phyloP scores from a whole-genome alignment of 2,797 vertebrate genomes.

The Microhierax caerulescens region DNA sequence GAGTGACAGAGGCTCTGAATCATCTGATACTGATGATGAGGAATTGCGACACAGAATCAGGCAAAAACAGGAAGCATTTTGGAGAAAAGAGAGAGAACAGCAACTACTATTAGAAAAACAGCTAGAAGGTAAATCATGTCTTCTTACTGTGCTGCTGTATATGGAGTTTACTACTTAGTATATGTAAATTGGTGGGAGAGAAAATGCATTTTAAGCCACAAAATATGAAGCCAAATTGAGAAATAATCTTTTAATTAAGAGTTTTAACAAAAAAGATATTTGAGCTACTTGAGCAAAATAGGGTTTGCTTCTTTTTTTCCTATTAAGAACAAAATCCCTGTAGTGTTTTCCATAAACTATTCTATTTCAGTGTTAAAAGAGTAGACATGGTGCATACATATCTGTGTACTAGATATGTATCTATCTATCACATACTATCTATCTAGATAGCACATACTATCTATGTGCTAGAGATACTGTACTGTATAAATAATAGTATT shows the following conservation, averaged over 20 bases:
- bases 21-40: conserved; percentile 98
- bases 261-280: background rate
- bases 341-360: background rate
- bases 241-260: background rate
- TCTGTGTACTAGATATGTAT: background rate
- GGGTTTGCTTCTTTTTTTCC: background rate
- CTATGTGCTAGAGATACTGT: background rate
- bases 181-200: background rate
- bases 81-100: conserved; percentile 93
- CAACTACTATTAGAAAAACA: conserved; percentile 90
- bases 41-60: conserved; percentile 93
- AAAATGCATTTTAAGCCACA: background rate
- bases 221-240: background rate
- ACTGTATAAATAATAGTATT: background rate
- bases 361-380: background rate
- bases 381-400: background rate
- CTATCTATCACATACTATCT: too few species aligned
- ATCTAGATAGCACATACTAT: too few species aligned
- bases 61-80: conserved; percentile 98
- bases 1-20: conserved; percentile 91
- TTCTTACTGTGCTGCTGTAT: background rate
- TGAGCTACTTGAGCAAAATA: background rate
- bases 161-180: background rate
- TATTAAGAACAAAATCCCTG: background rate
- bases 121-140: conserved; percentile 80